These are phyloP conservation scores for Andinoacara biseriatus DNA, from an alignment of 2,113 vertebrate species.

Conservation along the genomic window DNA sequence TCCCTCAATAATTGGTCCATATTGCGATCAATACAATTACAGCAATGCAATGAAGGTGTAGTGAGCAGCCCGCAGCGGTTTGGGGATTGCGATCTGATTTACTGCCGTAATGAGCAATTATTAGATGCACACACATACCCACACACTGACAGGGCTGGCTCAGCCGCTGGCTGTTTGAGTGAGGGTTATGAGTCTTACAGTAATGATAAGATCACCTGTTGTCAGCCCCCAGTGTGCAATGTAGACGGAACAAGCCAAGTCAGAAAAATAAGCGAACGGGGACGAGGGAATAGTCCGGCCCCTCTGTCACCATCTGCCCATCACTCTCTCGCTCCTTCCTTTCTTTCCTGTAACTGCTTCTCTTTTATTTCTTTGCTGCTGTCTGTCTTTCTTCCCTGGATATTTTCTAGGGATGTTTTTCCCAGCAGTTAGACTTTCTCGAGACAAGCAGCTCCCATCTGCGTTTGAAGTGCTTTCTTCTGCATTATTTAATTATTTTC, in stretches of 20 bases:
- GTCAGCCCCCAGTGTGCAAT: conserved; percentile 50
- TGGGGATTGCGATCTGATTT: conserved; percentile 73
- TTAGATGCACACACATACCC: conserved; percentile 38
- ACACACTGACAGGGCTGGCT: not conserved
- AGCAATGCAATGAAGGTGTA: conserved; percentile 46
- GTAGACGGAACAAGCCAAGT: conserved; percentile 33
- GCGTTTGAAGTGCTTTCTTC: conserved; percentile 6
- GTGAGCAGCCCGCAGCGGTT: conserved; percentile 54
- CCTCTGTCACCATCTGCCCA: conserved; percentile 57
- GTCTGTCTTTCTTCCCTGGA: conserved; percentile 16
- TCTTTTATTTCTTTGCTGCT: conserved; percentile 29
- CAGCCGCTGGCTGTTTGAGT: conserved; percentile 42
- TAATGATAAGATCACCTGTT: conserved; percentile 70
- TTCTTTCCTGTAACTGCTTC: conserved; percentile 3
- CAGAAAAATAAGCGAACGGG: conserved; percentile 40
- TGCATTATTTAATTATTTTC: conserved; percentile 29
- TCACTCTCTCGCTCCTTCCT: conserved; percentile 24
- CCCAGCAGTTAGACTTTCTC: not conserved
- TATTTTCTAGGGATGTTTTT: conserved; percentile 15
- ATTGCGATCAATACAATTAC: conserved; percentile 72
- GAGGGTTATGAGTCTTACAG: conserved; percentile 59
- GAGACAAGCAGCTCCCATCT: conserved; percentile 4
- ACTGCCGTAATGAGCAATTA: conserved; percentile 64
- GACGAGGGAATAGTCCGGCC: conserved; percentile 40
- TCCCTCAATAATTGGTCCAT: conserved; percentile 66